Base-by-base conservation (phyloP, 2,888 invertebrate species). In the Drosophila meridiana region DNA sequence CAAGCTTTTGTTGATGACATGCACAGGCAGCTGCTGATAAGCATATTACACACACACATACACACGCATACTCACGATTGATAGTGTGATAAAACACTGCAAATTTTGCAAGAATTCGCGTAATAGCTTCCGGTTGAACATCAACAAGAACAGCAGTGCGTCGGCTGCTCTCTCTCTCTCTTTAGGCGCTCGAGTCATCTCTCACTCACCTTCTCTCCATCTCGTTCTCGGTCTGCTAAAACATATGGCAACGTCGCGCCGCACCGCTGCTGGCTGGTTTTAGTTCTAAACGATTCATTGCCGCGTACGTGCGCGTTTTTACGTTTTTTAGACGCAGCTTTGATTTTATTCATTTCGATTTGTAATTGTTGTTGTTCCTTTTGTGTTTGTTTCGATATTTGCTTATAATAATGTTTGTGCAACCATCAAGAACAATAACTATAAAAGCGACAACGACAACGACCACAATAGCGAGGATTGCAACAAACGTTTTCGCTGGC, bases 341-440 rank as follows among this genome's bases (percentile, higher is more conserved):
- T 72, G 60, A 50, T 34, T 48, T 60, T 28, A 28, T 52, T 42
- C 20, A 55, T 32, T 48, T 36, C 30, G 38, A 53, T 73, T 80
- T 64, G 56, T 73, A 55, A 45, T 75, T 61, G 48, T 67, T 66
- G 48, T 14, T 28, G 50, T 34, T n/a, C 11, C 32, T 59, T 66
- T 66, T 53, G 45, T 30, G 59, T 48, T 60, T 40, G 48, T 40
- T 40, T 56, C 65, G 30, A 59, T 71, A 77, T 87, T 84, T 78
- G 71, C 73, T 82, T 84, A 84, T 84, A 75, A 87, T 84, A 75
- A 85, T 85, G 84, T 82, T 80, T 76, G 83, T 80, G 76, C 83
- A 78, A 78, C 36, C 66, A 65, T 59, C 72, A 66, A 56, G 42
- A 55, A 58, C 43, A 53, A 69, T 48, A 67, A 66, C 40, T 65